Conservation (phyloP, 2,888 invertebrate genomes). For the Lasioglossum leucozonium region DNA sequence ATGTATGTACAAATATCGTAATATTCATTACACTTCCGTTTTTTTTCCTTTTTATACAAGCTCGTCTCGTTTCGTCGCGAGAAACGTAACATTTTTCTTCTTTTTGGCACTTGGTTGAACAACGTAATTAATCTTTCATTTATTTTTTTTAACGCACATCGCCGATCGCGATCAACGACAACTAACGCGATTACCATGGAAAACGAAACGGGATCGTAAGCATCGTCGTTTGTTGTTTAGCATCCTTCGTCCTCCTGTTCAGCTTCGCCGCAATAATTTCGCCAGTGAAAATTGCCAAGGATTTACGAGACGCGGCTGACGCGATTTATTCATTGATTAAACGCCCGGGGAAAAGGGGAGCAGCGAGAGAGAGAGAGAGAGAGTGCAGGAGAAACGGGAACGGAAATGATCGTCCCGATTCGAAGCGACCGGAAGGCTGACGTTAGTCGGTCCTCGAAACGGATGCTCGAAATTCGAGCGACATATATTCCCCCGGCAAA, state of each 20-base stretch:
- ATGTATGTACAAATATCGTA: slow-evolving; percentile 41
- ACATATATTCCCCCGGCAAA: slow-evolving; percentile 8
- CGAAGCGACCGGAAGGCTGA: slow-evolving; percentile 64
- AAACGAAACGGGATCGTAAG: slow-evolving; percentile 11
- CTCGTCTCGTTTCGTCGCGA: slow-evolving; percentile 7
- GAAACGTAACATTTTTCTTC: slow-evolving; percentile 19
- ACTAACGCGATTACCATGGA: background rate
- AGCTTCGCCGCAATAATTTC: background rate
- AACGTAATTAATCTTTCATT: background rate
- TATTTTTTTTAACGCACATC: background rate
- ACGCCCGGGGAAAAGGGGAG: background rate
- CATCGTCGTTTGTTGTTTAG: background rate
- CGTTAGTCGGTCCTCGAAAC: slow-evolving; percentile 41
- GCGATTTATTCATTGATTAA: background rate
- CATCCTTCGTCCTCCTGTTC: background rate
- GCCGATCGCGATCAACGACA: background rate
- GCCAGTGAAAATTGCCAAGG: slow-evolving; percentile 3
- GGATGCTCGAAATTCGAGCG: slow-evolving; percentile 48
- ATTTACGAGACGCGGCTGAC: slow-evolving; percentile 11
- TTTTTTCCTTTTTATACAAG: slow-evolving; percentile 4
- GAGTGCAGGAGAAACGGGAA: slow-evolving; percentile 48
- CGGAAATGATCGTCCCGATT: slow-evolving; percentile 64
- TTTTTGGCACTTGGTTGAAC: slow-evolving; percentile 54
- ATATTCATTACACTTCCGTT: slow-evolving; percentile 4
- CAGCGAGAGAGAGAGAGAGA: background rate